Conservation (phyloP, 2,113 vertebrate genomes). For the human (Homo sapiens) region GRCh38 chr2:7164501-7165000, state of each 20-base stretch:
- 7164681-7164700: neutral
- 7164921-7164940: neutral
- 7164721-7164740: neutral
- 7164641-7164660: neutral
- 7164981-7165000: neutral
- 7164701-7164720: neutral
- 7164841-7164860: neutral
- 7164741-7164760: neutral
- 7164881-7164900: neutral
- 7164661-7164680: neutral
- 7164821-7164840: neutral
- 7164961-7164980: neutral
- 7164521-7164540: neutral
- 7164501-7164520: neutral
- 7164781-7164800: neutral
- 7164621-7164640: neutral
- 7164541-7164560: neutral
- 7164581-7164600: neutral
- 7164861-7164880: neutral
- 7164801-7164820: neutral
- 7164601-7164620: neutral
- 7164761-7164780: neutral
- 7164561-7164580: neutral
- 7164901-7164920: neutral
- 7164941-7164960: neutral